These are phyloP conservation scores for Drosophila kuntzei DNA, from an alignment of 2,888 invertebrate genomes.

Conservation along the genomic window DNA sequence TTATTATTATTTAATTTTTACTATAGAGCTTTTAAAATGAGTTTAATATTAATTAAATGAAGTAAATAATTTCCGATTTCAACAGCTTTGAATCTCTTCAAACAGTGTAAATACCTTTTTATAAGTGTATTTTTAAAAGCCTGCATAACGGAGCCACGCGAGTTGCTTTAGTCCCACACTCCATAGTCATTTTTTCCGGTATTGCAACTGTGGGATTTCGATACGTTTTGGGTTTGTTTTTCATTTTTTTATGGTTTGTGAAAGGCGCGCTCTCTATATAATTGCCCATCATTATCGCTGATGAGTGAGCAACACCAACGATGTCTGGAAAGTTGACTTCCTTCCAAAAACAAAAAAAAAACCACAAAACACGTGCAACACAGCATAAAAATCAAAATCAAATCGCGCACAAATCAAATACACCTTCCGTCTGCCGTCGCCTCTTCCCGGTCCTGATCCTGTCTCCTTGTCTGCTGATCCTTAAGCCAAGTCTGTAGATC, in stretches of 20 bases:
- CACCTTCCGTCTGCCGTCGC: slow-evolving; percentile 11
- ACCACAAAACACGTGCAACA: slow-evolving; percentile 37
- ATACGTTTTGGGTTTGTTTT: background rate
- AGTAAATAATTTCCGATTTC: background rate
- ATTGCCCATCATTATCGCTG: slow-evolving; percentile 81
- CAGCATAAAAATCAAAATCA: slow-evolving; percentile 57
- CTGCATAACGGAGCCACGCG: slow-evolving; percentile 23
- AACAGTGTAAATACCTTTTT: background rate
- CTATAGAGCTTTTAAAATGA: too few species aligned
- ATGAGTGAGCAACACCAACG: slow-evolving; percentile 74
- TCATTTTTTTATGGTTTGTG: slow-evolving; percentile 1
- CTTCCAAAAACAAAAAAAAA: slow-evolving; percentile 40
- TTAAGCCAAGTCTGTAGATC: background rate
- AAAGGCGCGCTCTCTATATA: slow-evolving; percentile 59
- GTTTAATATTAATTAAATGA: background rate
- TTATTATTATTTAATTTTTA: background rate
- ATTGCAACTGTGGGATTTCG: slow-evolving; percentile 15
- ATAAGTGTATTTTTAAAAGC: background rate
- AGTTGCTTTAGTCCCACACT: slow-evolving; percentile 17
- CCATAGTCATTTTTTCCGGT: background rate
- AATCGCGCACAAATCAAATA: slow-evolving; percentile 77
- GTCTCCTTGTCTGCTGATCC: slow-evolving; percentile 11
- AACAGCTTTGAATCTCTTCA: background rate
- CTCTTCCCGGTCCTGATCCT: slow-evolving; percentile 10
- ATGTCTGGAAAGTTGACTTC: slow-evolving; percentile 31